Evolutionary conservation across 2,888 invertebrate species (phyloP).

Genomic region (Eupithecia subfuscata): DNA sequence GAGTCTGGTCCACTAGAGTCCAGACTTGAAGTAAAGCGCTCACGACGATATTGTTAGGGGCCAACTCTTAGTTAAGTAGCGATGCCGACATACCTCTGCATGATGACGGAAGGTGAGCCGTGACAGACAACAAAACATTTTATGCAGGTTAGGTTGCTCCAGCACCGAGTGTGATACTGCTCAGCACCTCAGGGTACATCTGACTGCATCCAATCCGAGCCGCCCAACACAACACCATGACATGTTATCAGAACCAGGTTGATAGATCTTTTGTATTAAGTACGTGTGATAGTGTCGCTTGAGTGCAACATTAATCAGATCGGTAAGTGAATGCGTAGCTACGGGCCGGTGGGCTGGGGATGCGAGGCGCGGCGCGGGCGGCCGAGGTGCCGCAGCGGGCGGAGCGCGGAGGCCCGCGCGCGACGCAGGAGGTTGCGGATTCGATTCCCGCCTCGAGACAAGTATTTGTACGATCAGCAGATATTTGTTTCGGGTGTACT

Average conservation of each 20-base stretch:
- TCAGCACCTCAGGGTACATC: not conserved
- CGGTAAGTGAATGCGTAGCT: not conserved
- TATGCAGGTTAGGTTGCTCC: not conserved
- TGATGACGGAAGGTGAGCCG: conserved; percentile 44
- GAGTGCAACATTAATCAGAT: conserved; percentile 22
- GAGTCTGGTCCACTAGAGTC: too few relatives aligned
- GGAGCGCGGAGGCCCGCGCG: too few relatives aligned
- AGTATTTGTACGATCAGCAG: too few relatives aligned
- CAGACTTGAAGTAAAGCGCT: too few relatives aligned
- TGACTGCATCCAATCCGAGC: not conserved
- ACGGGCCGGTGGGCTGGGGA: too few relatives aligned
- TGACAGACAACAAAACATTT: conserved; percentile 56
- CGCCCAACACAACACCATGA: not conserved
- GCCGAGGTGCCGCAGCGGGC: too few relatives aligned
- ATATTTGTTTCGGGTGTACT: too few relatives aligned
- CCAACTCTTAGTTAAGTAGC: too few relatives aligned
- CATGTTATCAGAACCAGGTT: conserved; percentile 14
- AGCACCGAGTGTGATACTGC: not conserved
- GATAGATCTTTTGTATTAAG: conserved; percentile 15
- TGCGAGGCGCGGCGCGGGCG: too few relatives aligned
- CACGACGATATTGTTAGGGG: too few relatives aligned
- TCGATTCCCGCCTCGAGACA: too few relatives aligned
- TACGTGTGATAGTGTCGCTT: conserved; percentile 34
- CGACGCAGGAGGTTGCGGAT: too few relatives aligned
- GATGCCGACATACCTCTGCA: conserved; percentile 43